A percentile compares a stretch with the other conserved stretches of the same genome.
Conservation (phyloP, 2,888 invertebrate species). For the Xiphydria camelus region DNA sequence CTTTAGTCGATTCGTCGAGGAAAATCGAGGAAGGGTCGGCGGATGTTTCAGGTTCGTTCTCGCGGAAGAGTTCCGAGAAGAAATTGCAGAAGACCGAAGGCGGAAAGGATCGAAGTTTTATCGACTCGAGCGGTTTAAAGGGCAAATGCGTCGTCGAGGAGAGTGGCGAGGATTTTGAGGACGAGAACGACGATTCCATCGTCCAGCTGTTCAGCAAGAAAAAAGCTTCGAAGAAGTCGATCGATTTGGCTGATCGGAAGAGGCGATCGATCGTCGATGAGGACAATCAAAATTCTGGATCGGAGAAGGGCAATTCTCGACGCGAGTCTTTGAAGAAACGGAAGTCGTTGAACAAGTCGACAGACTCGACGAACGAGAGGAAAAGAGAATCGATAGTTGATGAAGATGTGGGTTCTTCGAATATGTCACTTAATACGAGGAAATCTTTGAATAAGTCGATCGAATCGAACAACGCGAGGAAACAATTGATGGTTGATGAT, state of each 20-base stretch:
- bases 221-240: not conserved
- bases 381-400: slow-evolving; percentile 1
- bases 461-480: slow-evolving; percentile 6
- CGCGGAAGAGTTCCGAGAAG: too few species aligned
- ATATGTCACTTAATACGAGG: not conserved
- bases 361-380: not conserved
- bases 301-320: too few species aligned
- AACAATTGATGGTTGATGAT: slow-evolving; percentile 4
- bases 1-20: too few species aligned
- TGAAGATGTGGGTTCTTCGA: too few species aligned
- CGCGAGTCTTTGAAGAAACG: slow-evolving; percentile 6
- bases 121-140: too few species aligned
- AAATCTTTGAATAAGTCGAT: not conserved
- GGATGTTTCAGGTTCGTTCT: too few species aligned
- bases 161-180: not conserved
- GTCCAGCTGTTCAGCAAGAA: not conserved
- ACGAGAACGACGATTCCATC: not conserved
- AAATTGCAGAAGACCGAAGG: not conserved
- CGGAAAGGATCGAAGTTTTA: too few species aligned
- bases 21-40: too few species aligned
- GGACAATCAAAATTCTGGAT: not conserved
- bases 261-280: not conserved
- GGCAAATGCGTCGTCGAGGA: too few species aligned
- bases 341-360: slow-evolving; percentile 14
- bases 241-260: too few species aligned